phyloP scores from a whole-genome alignment of 2,113 vertebrate genomes.

The Paraplagusia blochii region DNA sequence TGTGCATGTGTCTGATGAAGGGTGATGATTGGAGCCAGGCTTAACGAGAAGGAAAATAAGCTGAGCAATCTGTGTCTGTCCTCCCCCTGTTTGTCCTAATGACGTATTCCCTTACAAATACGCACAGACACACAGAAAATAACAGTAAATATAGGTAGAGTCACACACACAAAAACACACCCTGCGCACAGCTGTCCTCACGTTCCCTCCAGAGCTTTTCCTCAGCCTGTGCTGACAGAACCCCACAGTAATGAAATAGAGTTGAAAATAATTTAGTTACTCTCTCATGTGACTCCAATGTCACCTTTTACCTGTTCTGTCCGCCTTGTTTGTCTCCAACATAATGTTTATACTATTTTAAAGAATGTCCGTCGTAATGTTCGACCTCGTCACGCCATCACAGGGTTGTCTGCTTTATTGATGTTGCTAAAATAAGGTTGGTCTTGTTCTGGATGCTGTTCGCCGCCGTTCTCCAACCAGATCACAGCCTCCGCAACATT shows the following conservation, averaged over 20 bases:
- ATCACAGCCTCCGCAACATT: constrained; percentile 2
- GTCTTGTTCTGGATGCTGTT: background rate
- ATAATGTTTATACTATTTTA: too few relatives aligned
- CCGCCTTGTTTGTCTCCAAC: too few relatives aligned
- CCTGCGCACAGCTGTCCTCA: too few relatives aligned
- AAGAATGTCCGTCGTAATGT: too few relatives aligned
- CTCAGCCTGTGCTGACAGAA: constrained; percentile 16
- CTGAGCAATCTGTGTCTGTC: constrained; percentile 63
- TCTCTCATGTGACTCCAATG: constrained; percentile 25
- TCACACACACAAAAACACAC: background rate
- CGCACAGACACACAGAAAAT: background rate
- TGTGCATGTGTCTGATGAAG: constrained; percentile 3
- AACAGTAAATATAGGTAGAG: too few relatives aligned
- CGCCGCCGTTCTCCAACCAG: constrained; percentile 3
- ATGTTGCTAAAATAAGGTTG: too few relatives aligned
- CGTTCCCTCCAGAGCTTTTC: too few relatives aligned
- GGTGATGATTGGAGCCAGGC: constrained; percentile 38
- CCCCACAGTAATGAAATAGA: constrained; percentile 25
- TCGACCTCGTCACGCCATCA: too few relatives aligned
- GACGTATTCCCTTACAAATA: constrained; percentile 21
- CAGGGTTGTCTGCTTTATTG: too few relatives aligned
- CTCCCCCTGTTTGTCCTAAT: constrained; percentile 25
- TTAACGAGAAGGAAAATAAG: constrained; percentile 63
- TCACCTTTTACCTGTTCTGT: constrained; percentile 1
- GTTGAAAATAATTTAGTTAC: constrained; percentile 35